Conservation (phyloP, 2,797 vertebrate genomes). For the Pristis pectinata region DNA sequence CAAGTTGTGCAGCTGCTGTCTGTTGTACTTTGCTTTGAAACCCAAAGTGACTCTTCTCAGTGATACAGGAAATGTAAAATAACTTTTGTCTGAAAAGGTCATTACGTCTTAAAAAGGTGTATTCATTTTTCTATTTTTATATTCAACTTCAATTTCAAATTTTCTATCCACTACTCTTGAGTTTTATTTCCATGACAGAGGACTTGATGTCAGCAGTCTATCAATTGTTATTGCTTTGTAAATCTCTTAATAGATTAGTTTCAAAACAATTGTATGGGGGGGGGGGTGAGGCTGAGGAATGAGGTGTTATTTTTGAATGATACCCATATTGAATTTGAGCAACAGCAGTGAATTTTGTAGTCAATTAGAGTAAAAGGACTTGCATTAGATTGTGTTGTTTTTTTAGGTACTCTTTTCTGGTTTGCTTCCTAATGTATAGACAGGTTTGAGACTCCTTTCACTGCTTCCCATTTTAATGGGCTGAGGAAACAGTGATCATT, state of each 20-base stretch:
- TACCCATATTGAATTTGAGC: not conserved
- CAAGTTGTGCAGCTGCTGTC: not conserved
- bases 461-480: not conserved
- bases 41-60: not conserved
- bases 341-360: not conserved
- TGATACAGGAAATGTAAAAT: not conserved
- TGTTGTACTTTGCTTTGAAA: not conserved
- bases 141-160: not conserved
- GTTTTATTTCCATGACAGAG: not conserved
- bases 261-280: no score
- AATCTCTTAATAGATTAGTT: not conserved
- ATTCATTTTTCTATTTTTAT: not conserved
- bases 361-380: not conserved
- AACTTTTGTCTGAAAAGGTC: not conserved
- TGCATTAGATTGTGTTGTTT: not conserved
- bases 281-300: no score
- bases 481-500: not conserved
- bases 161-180: not conserved
- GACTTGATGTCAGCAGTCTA: not conserved
- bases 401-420: not conserved
- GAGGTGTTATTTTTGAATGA: not conserved
- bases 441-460: not conserved
- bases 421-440: not conserved
- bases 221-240: not conserved
- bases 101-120: no score